Conservation (phyloP, 1,140 invertebrate genomes). For the Pseudachorutes palmiensis region DNA sequence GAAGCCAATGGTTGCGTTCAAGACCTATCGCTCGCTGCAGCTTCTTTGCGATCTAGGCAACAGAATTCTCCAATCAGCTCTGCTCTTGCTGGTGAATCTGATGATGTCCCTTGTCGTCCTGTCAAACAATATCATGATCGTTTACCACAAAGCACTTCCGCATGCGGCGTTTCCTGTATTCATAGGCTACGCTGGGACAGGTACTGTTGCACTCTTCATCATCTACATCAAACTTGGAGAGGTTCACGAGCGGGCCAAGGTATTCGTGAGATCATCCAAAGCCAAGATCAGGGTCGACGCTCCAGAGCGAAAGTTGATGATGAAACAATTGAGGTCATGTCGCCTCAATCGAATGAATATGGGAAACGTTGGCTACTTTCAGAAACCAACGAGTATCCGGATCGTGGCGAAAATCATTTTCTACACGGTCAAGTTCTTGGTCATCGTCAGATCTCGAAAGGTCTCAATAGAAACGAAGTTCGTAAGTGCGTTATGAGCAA, state of each 20-base stretch:
- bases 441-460: neutral
- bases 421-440: neutral
- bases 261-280: neutral
- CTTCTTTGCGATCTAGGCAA: neutral
- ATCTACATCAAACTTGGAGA: neutral
- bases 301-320: neutral
- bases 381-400: slow-evolving; percentile 1
- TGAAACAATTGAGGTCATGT: neutral
- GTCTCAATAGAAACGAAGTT: neutral
- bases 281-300: neutral
- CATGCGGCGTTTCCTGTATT: neutral
- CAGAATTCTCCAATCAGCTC: neutral
- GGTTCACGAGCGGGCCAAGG: neutral
- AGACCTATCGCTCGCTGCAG: neutral
- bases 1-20: neutral
- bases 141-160: neutral
- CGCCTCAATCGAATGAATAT: neutral
- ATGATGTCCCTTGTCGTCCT: neutral
- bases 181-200: neutral
- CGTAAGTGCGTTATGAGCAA: neutral
- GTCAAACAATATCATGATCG: neutral
- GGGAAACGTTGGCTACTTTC: slow-evolving; percentile 5
- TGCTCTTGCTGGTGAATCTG: neutral
- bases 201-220: neutral
- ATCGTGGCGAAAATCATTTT: neutral